phyloP scores from a whole-genome alignment of 2,888 invertebrate genomes.

The Caenorhabditis japonica region DNA sequence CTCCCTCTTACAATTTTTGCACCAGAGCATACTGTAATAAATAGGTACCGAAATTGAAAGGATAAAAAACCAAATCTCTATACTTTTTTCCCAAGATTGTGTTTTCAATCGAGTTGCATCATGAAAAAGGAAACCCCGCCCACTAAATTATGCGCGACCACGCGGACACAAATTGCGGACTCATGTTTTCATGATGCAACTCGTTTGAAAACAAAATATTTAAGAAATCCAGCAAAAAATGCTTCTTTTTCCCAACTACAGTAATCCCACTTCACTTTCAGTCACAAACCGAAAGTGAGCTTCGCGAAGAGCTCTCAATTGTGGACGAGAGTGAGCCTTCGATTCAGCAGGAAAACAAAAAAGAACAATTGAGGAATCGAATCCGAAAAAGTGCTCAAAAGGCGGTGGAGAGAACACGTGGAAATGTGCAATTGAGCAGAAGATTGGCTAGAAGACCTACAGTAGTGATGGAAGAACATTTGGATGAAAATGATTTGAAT shows the following conservation, averaged over 20 bases:
- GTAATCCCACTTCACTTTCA: conserved; percentile 20
- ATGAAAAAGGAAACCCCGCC: too few species aligned
- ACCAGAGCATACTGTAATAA: too few species aligned
- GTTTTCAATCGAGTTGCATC: too few species aligned
- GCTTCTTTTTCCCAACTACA: not conserved
- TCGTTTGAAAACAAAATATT: too few species aligned
- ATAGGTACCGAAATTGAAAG: too few species aligned
- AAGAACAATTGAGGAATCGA: conserved; percentile 49
- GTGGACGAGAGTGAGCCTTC: conserved; percentile 43
- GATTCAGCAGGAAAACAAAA: conserved; percentile 21
- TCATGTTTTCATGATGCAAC: too few species aligned
- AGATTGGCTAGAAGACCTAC: conserved; percentile 58
- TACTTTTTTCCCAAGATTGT: too few species aligned
- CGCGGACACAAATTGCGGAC: too few species aligned
- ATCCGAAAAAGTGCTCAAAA: conserved; percentile 55
- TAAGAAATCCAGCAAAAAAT: not conserved
- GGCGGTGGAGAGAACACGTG: conserved; percentile 68
- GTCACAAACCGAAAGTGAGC: conserved; percentile 40
- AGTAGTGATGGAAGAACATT: conserved; percentile 51
- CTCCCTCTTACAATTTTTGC: too few species aligned
- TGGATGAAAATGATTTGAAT: conserved; percentile 58
- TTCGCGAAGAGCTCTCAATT: conserved; percentile 34
- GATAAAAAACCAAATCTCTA: too few species aligned
- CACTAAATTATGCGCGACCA: too few species aligned
- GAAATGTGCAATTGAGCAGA: conserved; percentile 66